These are phyloP conservation scores for Cephus sareptanus DNA, from an alignment of 2,888 invertebrate species.

Conservation along the genomic window DNA sequence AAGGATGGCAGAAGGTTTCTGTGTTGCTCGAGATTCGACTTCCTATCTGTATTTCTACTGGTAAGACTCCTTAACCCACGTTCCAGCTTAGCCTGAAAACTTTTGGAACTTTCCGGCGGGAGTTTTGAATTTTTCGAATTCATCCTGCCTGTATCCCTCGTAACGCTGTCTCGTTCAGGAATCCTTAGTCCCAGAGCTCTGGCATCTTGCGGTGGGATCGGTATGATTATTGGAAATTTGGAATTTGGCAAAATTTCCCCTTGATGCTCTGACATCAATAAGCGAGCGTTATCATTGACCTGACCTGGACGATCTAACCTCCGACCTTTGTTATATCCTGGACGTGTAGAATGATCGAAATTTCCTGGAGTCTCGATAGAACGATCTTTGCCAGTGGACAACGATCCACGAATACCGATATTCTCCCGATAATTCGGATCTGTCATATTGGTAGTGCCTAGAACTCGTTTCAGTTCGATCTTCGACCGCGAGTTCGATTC, in stretches of 20 bases:
- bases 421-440: constrained; percentile 10
- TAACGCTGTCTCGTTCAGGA: not conserved
- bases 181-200: constrained; percentile 24
- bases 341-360: not conserved
- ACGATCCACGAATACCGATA: not conserved
- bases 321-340: constrained; percentile 6
- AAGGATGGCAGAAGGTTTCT: constrained; percentile 12
- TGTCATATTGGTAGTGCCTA: constrained; percentile 13
- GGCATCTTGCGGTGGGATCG: constrained; percentile 22
- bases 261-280: constrained; percentile 15
- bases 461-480: constrained; percentile 1
- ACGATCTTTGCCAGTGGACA: not conserved
- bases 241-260: constrained; percentile 16
- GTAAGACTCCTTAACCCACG: constrained; percentile 33
- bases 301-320: constrained; percentile 19
- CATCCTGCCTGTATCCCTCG: constrained; percentile 3
- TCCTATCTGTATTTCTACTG: constrained; percentile 18
- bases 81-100: constrained; percentile 37
- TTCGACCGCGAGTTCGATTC: not conserved
- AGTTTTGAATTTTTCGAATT: constrained; percentile 4
- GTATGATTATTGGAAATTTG: constrained; percentile 21
- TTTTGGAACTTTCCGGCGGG: constrained; percentile 22
- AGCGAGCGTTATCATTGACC: constrained; percentile 5
- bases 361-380: not conserved
- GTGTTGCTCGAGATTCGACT: constrained; percentile 8